A percentile compares a stretch with the other conserved stretches of the same genome.
These are phyloP conservation scores for Aphrocallistes beatrix DNA, from an alignment of 37 sponge, comb jelly and placozoan species.

Conservation along the genomic window DNA sequence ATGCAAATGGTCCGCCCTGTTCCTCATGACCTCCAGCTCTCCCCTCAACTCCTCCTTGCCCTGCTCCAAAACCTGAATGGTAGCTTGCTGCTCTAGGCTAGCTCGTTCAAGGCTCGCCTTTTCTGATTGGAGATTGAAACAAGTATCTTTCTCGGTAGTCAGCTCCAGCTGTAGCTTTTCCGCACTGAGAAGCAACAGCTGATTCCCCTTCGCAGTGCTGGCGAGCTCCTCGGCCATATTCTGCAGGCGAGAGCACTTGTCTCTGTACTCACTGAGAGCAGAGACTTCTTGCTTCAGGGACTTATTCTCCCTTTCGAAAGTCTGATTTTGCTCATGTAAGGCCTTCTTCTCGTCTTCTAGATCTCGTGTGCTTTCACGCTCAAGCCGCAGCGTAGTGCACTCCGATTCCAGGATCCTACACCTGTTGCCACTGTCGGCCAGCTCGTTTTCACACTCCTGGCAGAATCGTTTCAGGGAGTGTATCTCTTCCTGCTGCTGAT, in stretches of 20 bases:
- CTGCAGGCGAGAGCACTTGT: not conserved
- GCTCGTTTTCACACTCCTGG: not conserved
- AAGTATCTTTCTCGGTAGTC: not conserved
- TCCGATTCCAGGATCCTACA: not conserved
- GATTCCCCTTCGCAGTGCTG: slow-evolving; percentile 12
- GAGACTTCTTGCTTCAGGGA: not conserved
- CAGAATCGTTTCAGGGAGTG: not conserved
- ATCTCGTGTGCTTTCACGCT: not conserved
- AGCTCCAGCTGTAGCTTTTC: slow-evolving; percentile 3
- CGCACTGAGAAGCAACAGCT: not conserved
- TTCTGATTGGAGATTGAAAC: not conserved
- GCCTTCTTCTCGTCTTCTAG: not conserved
- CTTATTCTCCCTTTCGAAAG: not conserved
- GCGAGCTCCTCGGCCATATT: not conserved
- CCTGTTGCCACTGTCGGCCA: not conserved
- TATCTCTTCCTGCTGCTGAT: slow-evolving; percentile 3
- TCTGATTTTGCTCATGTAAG: not conserved
- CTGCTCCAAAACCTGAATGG: not conserved
- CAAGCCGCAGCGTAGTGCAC: not conserved
- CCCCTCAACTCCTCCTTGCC: not conserved
- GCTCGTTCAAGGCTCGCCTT: not conserved
- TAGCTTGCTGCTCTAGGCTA: not conserved
- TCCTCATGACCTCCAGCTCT: not conserved
- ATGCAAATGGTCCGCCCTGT: not conserved
- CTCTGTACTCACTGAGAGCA: not conserved